Conservation (phyloP, 37 sponge, comb jelly and placozoan genomes). For the Bolinopsis microptera region DNA sequence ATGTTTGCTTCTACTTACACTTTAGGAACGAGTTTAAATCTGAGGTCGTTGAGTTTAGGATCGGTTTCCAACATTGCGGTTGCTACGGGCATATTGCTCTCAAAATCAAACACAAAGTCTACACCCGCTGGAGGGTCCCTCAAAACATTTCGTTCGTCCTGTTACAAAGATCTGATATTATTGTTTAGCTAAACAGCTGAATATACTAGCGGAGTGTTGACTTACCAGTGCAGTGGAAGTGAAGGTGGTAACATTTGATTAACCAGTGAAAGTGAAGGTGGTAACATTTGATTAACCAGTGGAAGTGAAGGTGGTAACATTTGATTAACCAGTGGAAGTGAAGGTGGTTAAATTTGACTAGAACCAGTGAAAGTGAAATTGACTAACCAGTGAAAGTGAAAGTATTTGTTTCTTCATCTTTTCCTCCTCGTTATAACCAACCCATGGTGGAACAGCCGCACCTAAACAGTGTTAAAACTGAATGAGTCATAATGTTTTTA, state of each 20-base stretch:
- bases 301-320: background rate
- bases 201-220: background rate
- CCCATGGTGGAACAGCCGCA: constrained; percentile 88
- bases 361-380: background rate
- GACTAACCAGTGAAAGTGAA: constrained; percentile 82
- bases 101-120: constrained; percentile 85
- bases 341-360: background rate
- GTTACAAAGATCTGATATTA: too few species aligned
- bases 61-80: constrained; percentile 86
- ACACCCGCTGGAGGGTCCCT: constrained; percentile 92
- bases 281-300: constrained; percentile 74
- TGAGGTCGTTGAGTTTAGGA: constrained; percentile 75
- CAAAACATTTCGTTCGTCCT: constrained; percentile 93
- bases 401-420: constrained; percentile 93
- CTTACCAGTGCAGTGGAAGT: background rate
- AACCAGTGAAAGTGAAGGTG: background rate
- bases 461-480: constrained; percentile 25
- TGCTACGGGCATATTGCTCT: constrained; percentile 81
- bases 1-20: too few species aligned
- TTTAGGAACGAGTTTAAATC: constrained; percentile 95
- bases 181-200: background rate
- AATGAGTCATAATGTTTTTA: background rate
- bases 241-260: background rate
- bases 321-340: background rate
- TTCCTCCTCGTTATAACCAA: constrained; percentile 97